Conservation (phyloP, 2,888 invertebrate species). For the Ceriagrion tenellum region DNA sequence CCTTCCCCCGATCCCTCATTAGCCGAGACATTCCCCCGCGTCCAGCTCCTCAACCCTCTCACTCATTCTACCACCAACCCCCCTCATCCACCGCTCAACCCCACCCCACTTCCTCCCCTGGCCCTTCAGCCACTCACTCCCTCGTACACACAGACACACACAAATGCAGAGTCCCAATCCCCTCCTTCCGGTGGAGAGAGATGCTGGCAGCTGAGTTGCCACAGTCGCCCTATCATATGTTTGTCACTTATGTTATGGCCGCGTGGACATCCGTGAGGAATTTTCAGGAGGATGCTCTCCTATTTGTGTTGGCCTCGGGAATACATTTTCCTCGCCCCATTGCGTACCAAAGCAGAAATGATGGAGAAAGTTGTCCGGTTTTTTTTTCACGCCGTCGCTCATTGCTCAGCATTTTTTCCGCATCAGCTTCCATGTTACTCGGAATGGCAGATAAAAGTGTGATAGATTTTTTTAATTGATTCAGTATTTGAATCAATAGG, state of each 20-base stretch:
- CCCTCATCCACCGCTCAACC: neutral
- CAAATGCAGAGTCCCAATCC: neutral
- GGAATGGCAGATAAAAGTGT: too few species aligned
- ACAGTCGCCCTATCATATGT: conserved; percentile 62
- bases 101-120: neutral
- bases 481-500: too few species aligned
- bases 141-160: neutral
- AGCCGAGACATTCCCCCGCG: conserved; percentile 35
- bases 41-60: conserved; percentile 33
- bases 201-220: conserved; percentile 43
- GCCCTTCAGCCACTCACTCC: neutral
- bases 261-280: conserved; percentile 62
- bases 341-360: neutral
- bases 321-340: neutral
- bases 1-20: conserved; percentile 34
- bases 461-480: too few species aligned
- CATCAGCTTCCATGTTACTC: too few species aligned
- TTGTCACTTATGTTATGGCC: conserved; percentile 61
- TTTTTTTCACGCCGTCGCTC: neutral
- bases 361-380: neutral
- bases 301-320: neutral
- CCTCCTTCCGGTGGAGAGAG: conserved; percentile 55
- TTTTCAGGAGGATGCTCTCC: conserved; percentile 28
- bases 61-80: neutral
- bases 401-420: neutral